Evolutionary conservation across 2,113 vertebrate species (phyloP), one percentile per base, ranked within the genome.

Genomic region (Crocuta crocuta): DNA sequence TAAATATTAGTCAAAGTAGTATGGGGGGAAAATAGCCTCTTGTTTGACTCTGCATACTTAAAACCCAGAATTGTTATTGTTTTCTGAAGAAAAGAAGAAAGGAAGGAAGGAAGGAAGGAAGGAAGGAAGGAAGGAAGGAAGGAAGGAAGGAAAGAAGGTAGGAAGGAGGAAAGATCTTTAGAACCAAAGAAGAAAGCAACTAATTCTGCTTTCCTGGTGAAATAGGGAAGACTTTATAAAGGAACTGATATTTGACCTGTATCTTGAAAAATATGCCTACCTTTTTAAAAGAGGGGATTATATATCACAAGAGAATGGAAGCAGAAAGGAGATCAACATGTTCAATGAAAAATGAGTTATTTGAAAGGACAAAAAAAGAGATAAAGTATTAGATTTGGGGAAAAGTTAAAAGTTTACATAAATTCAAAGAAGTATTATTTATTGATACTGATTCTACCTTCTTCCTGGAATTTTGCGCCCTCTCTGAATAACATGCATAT

Each of bases 381-480:
- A 74, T 58, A 78, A 21, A 19, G 2, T 5, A 39, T 17, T 43
- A 74, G n/a, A 74, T 79, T 83, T 55, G 39, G 21, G 87, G 48
- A 53, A 28, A 84, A 84, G 80, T 76, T 68, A 88, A 95, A 93
- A 7, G 31, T 45, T 90, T 35, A 48, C 45, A 71, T 86, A 78
- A 81, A 94, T 90, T 74, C 74, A 61, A 68, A 89, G 78, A 28
- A 81, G 35, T 33, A 23, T 95, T 89, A 58, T 91, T 82, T 78
- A 95, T 55, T 86, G 50, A 15, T 92, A 68, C 90, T 19, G 81
- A 71, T 66, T 43, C 10, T 31, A 65, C 35, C 65, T 92, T 73
- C 83, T 92, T 81, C 39, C 86, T 43, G 39, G 55, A 90, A 71
- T 92, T 97, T 26, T 61, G 5, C 13, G 10, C 90, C 45, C 96